phyloP scores from a whole-genome alignment of 2,888 invertebrate genomes.

The Euspilapteryx auroguttella region DNA sequence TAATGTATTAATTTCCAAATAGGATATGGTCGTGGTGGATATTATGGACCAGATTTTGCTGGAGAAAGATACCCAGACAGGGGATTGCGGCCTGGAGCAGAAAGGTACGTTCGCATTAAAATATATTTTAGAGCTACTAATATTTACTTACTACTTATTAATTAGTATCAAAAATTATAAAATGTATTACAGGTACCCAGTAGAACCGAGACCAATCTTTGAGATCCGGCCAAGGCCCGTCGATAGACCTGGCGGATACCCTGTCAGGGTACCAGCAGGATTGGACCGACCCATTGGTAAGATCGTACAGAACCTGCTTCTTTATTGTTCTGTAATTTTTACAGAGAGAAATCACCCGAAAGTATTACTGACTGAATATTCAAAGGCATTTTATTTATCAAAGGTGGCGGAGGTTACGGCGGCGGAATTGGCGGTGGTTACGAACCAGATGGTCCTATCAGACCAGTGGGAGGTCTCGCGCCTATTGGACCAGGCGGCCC shows the following conservation, averaged over 20 bases:
- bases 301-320: conserved; percentile 1
- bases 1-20: conserved; percentile 11
- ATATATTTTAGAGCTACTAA: too few species aligned
- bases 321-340: too few species aligned
- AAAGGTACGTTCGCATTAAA: too few species aligned
- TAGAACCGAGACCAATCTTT: conserved; percentile 40
- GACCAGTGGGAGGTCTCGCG: conserved; percentile 18
- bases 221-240: conserved; percentile 33
- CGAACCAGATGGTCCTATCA: conserved; percentile 44
- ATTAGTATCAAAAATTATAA: too few species aligned
- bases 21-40: conserved; percentile 44
- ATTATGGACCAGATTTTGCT: conserved; percentile 33
- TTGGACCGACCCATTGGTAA: conserved; percentile 39
- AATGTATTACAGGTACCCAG: conserved; percentile 24
- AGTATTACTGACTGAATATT: too few species aligned
- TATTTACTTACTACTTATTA: too few species aligned
- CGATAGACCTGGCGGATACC: conserved; percentile 52
- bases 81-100: conserved; percentile 45
- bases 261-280: conserved; percentile 37
- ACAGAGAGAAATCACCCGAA: too few species aligned
- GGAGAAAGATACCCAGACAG: conserved; percentile 49
- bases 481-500: conserved; percentile 15
- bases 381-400: conserved; percentile 4
- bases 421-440: conserved; percentile 19
- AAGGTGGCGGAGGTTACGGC: conserved; percentile 14